Evolutionary conservation across 2,797 vertebrate species (phyloP).

Genomic region (Rhynchotus rufescens): DNA sequence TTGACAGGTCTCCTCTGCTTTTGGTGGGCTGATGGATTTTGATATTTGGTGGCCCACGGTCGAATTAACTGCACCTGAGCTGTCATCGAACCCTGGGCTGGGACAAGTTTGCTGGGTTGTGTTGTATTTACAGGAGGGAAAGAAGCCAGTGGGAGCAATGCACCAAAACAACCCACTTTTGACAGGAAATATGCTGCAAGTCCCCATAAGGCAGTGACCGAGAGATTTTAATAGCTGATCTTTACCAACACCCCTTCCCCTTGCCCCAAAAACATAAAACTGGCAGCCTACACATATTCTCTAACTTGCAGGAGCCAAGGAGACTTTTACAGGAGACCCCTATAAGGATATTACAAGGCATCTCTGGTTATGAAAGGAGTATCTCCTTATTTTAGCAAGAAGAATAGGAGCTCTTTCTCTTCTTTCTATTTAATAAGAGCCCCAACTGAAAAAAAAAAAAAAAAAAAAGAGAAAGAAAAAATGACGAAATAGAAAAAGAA

Average conservation of each 20-base stretch:
- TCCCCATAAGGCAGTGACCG: not conserved
- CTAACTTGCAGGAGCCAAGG: conserved; percentile 16
- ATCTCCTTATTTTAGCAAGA: conserved; percentile 40
- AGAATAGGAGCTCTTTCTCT: conserved; percentile 3
- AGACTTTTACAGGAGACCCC: conserved; percentile 15
- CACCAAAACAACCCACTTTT: conserved; percentile 22
- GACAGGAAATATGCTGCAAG: not conserved
- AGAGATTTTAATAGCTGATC: not conserved
- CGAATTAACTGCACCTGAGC: conserved; percentile 57
- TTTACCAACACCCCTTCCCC: not conserved
- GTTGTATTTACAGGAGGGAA: conserved; percentile 62
- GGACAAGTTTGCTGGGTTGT: conserved; percentile 14
- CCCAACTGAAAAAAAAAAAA: not conserved
- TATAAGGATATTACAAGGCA: conserved; percentile 28
- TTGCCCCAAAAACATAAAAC: not conserved
- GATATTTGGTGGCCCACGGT: conserved; percentile 32
- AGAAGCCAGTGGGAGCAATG: not conserved
- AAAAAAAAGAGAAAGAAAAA: no score
- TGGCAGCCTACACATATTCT: not conserved
- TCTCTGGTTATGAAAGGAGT: conserved; percentile 39
- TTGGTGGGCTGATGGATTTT: not conserved
- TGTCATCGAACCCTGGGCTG: conserved; percentile 38
- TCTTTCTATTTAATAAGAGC: not conserved
- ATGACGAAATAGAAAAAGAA: not conserved
- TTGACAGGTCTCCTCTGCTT: conserved; percentile 43